phyloP scores from a whole-genome alignment of 2,113 vertebrate species.

The Arenaria interpres region DNA sequence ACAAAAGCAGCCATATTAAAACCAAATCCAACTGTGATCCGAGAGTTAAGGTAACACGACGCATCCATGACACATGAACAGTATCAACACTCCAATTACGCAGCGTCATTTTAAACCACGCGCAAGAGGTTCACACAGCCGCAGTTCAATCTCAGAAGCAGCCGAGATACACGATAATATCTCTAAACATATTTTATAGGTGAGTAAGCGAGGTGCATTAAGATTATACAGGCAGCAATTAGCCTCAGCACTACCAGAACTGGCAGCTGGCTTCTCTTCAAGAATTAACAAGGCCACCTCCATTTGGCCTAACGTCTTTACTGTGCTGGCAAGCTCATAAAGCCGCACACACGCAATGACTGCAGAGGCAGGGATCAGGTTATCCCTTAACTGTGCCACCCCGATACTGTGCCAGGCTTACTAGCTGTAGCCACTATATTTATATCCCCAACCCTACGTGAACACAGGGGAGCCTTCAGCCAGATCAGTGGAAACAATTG shows the following conservation, averaged over 20 bases:
- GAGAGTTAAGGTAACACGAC: not conserved
- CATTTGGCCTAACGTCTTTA: not conserved
- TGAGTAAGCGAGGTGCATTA: not conserved
- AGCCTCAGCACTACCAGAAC: not conserved
- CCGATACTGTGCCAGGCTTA: accelerated
- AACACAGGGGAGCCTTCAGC: not conserved
- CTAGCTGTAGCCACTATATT: not conserved
- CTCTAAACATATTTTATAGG: not conserved
- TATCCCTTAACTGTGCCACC: not conserved
- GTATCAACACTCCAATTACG: accelerated
- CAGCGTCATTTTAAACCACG: not conserved
- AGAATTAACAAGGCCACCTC: not conserved
- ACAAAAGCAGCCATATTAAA: not conserved
- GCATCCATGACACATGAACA: too few species aligned
- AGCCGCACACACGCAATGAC: accelerated
- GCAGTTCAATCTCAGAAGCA: not conserved
- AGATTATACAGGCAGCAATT: not conserved
- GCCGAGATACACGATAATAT: not conserved
- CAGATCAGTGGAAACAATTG: not conserved
- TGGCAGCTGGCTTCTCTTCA: not conserved
- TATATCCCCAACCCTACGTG: not conserved
- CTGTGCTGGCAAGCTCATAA: accelerated
- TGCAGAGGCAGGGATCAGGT: not conserved
- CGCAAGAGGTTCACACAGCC: not conserved
- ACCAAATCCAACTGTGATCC: not conserved